Conservation (phyloP, 1,140 invertebrate genomes). For the Drosophila trapezifrons region DNA sequence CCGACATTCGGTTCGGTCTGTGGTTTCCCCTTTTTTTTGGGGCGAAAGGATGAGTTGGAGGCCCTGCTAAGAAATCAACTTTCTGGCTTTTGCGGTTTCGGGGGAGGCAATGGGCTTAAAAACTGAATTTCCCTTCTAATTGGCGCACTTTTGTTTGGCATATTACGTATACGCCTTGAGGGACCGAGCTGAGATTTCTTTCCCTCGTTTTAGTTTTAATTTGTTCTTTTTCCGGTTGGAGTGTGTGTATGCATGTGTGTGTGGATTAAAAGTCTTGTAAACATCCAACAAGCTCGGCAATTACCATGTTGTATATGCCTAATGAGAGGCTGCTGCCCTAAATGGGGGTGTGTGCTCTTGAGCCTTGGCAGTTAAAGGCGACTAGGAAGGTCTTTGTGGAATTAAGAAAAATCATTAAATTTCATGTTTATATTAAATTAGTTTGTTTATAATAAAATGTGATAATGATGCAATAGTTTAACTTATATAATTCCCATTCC, state of each 20-base stretch:
- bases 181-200: constrained; percentile 13
- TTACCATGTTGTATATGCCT: constrained; percentile 53
- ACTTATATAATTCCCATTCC: no score
- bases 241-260: constrained; percentile 16
- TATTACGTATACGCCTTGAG: constrained; percentile 60
- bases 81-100: constrained; percentile 72
- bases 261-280: constrained; percentile 59
- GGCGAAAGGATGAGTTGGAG: not conserved
- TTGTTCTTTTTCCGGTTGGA: constrained; percentile 8
- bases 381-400: not conserved
- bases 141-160: constrained; percentile 80
- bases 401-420: not conserved
- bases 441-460: not conserved
- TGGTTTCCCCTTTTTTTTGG: constrained; percentile 36
- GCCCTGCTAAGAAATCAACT: constrained; percentile 76
- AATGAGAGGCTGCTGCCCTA: constrained; percentile 26
- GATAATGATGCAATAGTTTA: no score
- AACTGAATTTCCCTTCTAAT: constrained; percentile 74
- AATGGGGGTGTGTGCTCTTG: constrained; percentile 16
- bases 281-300: constrained; percentile 76
- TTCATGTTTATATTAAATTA: not conserved
- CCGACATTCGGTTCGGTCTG: constrained; percentile 59
- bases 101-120: constrained; percentile 61
- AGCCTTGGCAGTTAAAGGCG: not conserved
- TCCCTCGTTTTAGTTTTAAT: constrained; percentile 20